These are phyloP conservation scores for Tolypeutes matacus DNA, from an alignment of 2,797 vertebrate species.

Conservation along the genomic window DNA sequence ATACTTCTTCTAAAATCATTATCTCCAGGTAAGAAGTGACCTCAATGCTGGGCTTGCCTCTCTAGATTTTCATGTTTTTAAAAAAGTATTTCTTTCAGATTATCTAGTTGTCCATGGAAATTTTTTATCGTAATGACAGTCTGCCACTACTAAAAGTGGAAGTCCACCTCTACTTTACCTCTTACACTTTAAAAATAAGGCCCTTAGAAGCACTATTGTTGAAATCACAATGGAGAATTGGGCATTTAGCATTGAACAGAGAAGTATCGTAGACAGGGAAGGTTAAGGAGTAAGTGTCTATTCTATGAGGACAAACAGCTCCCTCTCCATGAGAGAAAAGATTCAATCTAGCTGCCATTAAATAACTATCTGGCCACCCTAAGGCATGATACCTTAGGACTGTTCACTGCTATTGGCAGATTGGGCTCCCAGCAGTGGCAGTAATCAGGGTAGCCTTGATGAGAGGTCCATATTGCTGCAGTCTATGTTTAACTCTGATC, in stretches of 20 bases:
- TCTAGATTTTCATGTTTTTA: conserved; percentile 1
- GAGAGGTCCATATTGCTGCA: background rate
- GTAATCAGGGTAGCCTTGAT: background rate
- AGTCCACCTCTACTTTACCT: background rate
- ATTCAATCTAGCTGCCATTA: background rate
- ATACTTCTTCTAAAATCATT: background rate
- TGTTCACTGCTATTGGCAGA: background rate
- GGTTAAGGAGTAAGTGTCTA: background rate
- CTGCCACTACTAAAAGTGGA: background rate
- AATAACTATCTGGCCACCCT: background rate
- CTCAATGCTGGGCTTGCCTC: background rate
- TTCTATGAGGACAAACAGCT: conserved; percentile 21
- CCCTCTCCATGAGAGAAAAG: conserved; percentile 11
- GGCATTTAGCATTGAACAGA: background rate
- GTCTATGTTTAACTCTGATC: background rate
- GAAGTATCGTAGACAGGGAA: background rate
- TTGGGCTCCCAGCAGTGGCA: background rate
- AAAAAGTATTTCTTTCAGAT: background rate
- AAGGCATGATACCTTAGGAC: background rate
- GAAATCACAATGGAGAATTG: background rate
- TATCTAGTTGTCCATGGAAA: conserved; percentile 13
- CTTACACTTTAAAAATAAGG: background rate
- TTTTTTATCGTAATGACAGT: background rate
- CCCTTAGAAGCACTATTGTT: background rate
- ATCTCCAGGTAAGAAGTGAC: background rate